Conservation (phyloP, 2,888 invertebrate species). For the Mantis religiosa region DNA sequence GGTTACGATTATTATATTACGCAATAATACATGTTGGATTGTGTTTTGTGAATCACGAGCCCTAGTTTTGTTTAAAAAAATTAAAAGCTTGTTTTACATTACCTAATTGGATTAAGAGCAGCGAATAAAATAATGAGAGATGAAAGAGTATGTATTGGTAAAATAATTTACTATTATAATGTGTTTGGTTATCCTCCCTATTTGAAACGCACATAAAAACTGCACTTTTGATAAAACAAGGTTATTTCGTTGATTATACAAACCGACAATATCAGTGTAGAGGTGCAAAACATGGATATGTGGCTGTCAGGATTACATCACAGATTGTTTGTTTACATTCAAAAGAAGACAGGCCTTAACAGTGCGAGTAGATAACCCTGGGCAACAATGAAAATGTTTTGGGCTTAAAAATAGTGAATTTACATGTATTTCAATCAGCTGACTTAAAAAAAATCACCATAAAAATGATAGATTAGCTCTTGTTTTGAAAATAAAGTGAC, state of each 20-base stretch:
- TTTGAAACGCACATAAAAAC: neutral
- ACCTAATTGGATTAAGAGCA: neutral
- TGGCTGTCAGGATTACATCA: neutral
- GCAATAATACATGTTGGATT: neutral
- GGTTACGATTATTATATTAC: too few relatives aligned
- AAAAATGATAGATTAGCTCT: too few relatives aligned
- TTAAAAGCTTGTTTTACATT: neutral
- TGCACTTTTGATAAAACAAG: neutral
- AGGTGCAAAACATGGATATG: neutral
- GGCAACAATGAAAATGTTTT: too few relatives aligned
- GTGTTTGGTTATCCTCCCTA: neutral
- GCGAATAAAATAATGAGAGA: neutral
- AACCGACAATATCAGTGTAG: neutral
- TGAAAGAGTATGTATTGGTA: neutral
- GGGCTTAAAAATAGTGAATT: too few relatives aligned
- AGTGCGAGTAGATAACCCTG: too few relatives aligned
- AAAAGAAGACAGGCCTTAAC: too few relatives aligned
- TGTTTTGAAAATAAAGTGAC: too few relatives aligned
- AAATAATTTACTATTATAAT: neutral
- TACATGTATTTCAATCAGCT: too few relatives aligned
- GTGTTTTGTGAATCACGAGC: neutral
- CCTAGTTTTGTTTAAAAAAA: neutral
- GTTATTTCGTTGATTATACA: neutral
- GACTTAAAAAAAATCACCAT: too few relatives aligned
- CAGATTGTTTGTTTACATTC: too few relatives aligned